Base-by-base conservation (phyloP, 2,888 invertebrate genomes). In the Cephonodes hylas region DNA sequence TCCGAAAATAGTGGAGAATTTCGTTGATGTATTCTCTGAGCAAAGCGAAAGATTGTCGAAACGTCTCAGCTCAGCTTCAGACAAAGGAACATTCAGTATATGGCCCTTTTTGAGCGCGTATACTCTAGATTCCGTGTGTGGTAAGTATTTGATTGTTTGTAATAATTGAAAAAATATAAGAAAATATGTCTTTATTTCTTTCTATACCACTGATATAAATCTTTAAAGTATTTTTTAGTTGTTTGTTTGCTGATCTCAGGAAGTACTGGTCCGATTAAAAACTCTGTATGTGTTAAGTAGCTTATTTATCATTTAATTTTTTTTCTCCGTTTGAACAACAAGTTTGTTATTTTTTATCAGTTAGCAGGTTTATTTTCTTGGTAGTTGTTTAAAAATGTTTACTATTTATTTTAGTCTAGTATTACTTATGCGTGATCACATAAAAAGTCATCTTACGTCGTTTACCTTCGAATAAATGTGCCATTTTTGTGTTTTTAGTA, bases 1-100 rank as follows among this genome's bases (percentile, higher is more conserved):
- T 73, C 95, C 95, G 64, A 94, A 93, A 77, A 94, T 95, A 64
- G 84, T 95, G n/a, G 93, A 95, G 64, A 93, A 89, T 59, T 96
- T 95, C 70, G 88, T 95, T 1, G 89, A 93, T 1, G 90, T 95
- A 0, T 95, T 95, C 79, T 90, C 94, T 34, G 93, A 94, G 64
- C 94, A 95, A 75, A 87, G 93, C 44, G 79, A 85, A 10, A 88
- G 89, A 48, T 76, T 96, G 65, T 75, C 85, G 0, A 72, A 91
- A 3, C 85, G 83, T 31, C 76, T 96, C 27, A 66, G 66, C 6
- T 42, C 61, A 0, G 46, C 46, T 8, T 68, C 68, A 0, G 77
- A 80, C 22, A 70, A 75, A n/a, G 83, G 81, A 0, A 77, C 77
- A 31, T 89, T 94, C 63, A 88, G 93, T 65, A 77, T 94, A 3